phyloP scores from a whole-genome alignment of 2,113 vertebrate species.

The Psophia crepitans region DNA sequence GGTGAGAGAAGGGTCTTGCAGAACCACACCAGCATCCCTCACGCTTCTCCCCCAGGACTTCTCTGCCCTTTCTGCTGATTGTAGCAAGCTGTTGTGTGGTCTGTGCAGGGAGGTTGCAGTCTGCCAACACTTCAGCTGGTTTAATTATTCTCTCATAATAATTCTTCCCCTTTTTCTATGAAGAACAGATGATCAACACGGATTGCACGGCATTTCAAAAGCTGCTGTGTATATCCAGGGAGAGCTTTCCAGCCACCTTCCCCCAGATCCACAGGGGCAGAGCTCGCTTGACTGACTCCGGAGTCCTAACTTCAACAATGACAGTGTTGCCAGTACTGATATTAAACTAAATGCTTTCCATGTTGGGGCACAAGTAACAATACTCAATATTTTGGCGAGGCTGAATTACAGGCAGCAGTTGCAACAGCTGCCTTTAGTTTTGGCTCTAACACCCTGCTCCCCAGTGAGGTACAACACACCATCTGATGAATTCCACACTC shows the following conservation, averaged over 20 bases:
- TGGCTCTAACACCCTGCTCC: slow-evolving; percentile 59
- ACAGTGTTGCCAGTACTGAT: slow-evolving; percentile 30
- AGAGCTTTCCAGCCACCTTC: background rate
- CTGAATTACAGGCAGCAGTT: slow-evolving; percentile 51
- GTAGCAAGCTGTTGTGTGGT: slow-evolving; percentile 58
- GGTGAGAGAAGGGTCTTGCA: background rate
- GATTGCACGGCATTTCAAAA: background rate
- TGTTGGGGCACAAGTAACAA: slow-evolving; percentile 54
- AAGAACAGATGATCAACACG: slow-evolving; percentile 63
- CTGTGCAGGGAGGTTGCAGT: slow-evolving; percentile 19
- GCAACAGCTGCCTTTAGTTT: slow-evolving; percentile 68
- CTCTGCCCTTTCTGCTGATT: slow-evolving; percentile 44
- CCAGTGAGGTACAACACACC: slow-evolving; percentile 51
- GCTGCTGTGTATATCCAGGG: background rate
- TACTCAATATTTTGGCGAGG: slow-evolving; percentile 68
- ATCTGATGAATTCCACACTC: slow-evolving; percentile 69
- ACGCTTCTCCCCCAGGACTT: background rate
- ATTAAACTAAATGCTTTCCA: slow-evolving; percentile 66
- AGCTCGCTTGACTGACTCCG: background rate
- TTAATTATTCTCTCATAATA: slow-evolving; percentile 73
- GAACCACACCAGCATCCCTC: background rate
- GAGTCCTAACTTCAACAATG: slow-evolving; percentile 27
- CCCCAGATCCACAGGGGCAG: background rate
- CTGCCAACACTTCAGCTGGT: slow-evolving; percentile 62
- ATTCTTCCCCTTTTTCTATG: slow-evolving; percentile 60